These are phyloP conservation scores for Fregata magnificens DNA, from an alignment of 2,113 vertebrate species.

Conservation along the genomic window DNA sequence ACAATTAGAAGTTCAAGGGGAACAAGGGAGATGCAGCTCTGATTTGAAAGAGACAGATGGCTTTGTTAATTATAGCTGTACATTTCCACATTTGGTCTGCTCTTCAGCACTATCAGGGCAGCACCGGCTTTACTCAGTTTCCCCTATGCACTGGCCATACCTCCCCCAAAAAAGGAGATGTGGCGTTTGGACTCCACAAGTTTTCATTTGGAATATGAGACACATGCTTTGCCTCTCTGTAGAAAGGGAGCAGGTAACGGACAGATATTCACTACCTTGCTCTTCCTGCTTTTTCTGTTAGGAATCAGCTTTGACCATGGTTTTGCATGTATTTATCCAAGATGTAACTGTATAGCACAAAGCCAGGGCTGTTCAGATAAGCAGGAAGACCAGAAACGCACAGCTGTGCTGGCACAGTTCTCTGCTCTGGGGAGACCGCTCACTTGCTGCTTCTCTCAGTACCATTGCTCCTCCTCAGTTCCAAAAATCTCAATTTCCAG, in stretches of 20 bases:
- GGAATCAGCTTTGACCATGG: not conserved
- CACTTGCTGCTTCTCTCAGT: not conserved
- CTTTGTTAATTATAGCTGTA: not conserved
- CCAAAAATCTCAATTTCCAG: not conserved
- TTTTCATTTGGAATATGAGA: not conserved
- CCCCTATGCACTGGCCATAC: not conserved
- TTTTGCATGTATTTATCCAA: not conserved
- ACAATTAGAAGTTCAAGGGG: not conserved
- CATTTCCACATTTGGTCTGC: not conserved
- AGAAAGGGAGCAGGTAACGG: not conserved
- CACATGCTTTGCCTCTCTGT: not conserved
- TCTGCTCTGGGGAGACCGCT: not conserved
- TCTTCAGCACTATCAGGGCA: not conserved
- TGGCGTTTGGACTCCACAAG: not conserved
- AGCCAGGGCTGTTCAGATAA: not conserved
- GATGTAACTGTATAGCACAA: not conserved
- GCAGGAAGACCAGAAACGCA: not conserved
- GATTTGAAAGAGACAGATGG: not conserved
- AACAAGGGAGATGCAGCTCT: not conserved
- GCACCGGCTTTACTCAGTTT: not conserved
- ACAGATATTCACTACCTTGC: not conserved
- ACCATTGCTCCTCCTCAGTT: not conserved
- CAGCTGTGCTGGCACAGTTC: not conserved
- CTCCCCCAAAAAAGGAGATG: not conserved
- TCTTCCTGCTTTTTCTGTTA: not conserved